These are phyloP conservation scores for Melanaphis sacchari DNA, from an alignment of 1,140 invertebrate genomes.

Conservation along the genomic window DNA sequence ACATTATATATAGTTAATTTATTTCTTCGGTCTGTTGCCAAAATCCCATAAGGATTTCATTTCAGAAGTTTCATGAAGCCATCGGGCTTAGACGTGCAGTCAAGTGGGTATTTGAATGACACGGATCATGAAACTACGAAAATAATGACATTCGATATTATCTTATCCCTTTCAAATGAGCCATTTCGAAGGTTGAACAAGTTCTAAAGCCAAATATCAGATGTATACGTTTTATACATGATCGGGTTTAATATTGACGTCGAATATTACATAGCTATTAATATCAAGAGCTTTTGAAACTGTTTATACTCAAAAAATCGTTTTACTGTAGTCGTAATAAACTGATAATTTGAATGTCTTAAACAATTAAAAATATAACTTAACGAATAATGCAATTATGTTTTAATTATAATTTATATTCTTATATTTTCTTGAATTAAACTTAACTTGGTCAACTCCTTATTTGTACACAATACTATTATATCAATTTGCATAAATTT, in stretches of 20 bases:
- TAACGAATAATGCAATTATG: background rate
- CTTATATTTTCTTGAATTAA: background rate
- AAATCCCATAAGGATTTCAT: background rate
- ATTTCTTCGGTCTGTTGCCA: background rate
- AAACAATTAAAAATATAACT: background rate
- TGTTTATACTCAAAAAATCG: background rate
- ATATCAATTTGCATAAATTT: background rate
- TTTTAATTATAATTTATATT: background rate
- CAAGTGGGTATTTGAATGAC: background rate
- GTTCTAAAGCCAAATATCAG: background rate
- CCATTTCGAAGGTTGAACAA: background rate
- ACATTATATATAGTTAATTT: background rate
- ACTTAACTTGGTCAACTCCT: background rate
- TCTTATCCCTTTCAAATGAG: background rate
- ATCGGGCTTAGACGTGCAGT: background rate
- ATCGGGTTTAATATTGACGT: background rate
- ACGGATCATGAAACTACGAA: background rate
- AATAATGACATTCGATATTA: background rate
- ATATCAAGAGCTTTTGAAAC: background rate
- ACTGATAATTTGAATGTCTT: background rate
- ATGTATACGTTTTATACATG: background rate
- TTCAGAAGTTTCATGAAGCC: background rate
- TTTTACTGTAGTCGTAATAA: background rate
- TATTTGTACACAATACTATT: background rate
- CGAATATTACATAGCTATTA: constrained; percentile 1